Evolutionary conservation across 1,140 invertebrate genomes (phyloP).

Genomic region (Aporrectodea caliginosa): DNA sequence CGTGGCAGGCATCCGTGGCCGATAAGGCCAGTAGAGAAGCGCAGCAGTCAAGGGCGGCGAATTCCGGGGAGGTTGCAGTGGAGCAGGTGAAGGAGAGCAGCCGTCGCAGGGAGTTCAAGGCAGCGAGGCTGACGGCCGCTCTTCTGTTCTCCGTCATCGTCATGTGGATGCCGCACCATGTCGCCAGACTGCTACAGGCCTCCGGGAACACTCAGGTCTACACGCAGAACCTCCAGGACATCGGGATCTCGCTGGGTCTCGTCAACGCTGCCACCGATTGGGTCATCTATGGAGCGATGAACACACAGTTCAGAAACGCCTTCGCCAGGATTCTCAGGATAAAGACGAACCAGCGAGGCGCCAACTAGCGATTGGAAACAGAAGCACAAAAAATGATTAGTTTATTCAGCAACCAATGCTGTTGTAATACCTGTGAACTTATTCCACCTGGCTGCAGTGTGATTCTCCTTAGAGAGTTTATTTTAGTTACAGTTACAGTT

Average conservation of each 20-base stretch:
- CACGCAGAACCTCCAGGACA: background rate
- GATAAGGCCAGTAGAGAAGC: background rate
- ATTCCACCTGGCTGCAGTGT: too few relatives aligned
- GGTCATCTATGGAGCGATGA: background rate
- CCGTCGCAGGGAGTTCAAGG: background rate
- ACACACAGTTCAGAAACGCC: background rate
- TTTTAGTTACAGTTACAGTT: too few relatives aligned
- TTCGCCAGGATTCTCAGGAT: background rate
- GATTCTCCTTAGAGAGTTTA: too few relatives aligned
- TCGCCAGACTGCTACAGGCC: background rate
- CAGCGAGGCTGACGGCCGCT: background rate
- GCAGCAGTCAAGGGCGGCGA: background rate
- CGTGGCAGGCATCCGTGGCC: background rate
- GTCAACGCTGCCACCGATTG: background rate
- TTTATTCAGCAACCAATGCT: too few relatives aligned
- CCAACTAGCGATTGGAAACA: too few relatives aligned
- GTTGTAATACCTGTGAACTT: too few relatives aligned
- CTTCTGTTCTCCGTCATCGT: background rate
- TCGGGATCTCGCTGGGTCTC: background rate
- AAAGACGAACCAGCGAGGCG: background rate
- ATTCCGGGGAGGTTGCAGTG: too few relatives aligned
- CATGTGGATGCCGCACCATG: background rate
- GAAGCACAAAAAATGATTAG: too few relatives aligned
- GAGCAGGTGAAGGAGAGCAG: background rate
- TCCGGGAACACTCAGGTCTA: background rate